phyloP scores from a whole-genome alignment of 2,797 vertebrate species.

The Acrocephalus scirpaceus region DNA sequence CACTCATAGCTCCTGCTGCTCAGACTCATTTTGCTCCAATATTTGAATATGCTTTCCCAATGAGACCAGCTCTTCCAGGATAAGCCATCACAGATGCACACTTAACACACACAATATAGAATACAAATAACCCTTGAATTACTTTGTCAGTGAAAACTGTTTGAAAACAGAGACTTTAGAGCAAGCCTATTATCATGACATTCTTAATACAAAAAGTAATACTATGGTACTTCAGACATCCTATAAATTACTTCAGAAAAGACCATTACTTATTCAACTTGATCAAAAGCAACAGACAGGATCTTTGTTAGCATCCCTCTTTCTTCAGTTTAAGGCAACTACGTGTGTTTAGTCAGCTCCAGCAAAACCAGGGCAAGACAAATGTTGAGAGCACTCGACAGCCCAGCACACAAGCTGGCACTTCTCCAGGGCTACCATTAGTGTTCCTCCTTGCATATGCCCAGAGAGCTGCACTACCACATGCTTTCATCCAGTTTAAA shows the following conservation, averaged over 20 bases:
- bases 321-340: neutral
- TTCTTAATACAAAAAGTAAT: neutral
- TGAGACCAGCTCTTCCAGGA: neutral
- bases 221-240: neutral
- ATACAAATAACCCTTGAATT: neutral
- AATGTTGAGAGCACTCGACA: fast-evolving
- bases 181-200: neutral
- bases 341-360: neutral
- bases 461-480: no score
- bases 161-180: neutral
- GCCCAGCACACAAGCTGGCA: neutral
- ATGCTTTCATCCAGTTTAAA: neutral
- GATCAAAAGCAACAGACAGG: neutral
- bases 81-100: neutral
- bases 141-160: neutral
- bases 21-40: neutral
- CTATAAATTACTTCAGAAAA: neutral
- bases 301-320: neutral
- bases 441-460: fast-evolving
- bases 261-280: neutral
- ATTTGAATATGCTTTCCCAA: neutral
- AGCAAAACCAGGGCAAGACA: neutral
- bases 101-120: fast-evolving
- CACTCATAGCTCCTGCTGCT: neutral
- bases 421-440: neutral